Conservation (phyloP, 2,113 vertebrate genomes). For the Pterocles orientalis region DNA sequence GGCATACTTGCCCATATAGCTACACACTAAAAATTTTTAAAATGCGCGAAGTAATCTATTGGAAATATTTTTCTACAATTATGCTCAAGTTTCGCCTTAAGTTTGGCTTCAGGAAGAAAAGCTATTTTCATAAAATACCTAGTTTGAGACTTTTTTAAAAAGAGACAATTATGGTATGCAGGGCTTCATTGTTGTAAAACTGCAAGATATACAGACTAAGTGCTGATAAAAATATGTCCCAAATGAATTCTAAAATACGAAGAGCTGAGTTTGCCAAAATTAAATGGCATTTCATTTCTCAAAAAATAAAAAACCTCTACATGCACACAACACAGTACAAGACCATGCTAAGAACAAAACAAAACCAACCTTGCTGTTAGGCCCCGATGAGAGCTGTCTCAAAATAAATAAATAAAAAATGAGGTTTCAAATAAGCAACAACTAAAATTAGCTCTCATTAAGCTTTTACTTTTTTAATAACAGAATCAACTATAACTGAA, state of each 20-base stretch:
- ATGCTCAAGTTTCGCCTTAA: background rate
- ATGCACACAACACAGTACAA: constrained; percentile 46
- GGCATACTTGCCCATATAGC: background rate
- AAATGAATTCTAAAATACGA: background rate
- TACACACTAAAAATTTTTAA: background rate
- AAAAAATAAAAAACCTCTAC: constrained; percentile 17
- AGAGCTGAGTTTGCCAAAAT: background rate
- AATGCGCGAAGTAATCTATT: background rate
- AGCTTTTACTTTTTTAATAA: background rate
- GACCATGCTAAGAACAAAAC: constrained; percentile 34
- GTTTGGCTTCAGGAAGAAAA: background rate
- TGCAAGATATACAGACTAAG: background rate
- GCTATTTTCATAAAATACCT: background rate
- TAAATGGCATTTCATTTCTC: background rate
- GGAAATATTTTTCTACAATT: background rate
- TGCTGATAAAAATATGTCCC: background rate
- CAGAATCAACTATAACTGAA: background rate
- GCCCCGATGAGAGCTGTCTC: constrained; percentile 27
- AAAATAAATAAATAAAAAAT: constrained; percentile 9
- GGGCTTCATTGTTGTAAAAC: background rate
- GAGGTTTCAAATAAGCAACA: constrained; percentile 11
- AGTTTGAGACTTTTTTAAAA: background rate
- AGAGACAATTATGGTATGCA: background rate
- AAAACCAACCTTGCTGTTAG: constrained; percentile 42
- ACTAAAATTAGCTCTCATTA: background rate